Percentiles rank a stretch among this genome's conserved stretches.
These are phyloP conservation scores for Holothuria glaberrima DNA, from an alignment of 35 echinoderm and acorn worm species.

Conservation along the genomic window DNA sequence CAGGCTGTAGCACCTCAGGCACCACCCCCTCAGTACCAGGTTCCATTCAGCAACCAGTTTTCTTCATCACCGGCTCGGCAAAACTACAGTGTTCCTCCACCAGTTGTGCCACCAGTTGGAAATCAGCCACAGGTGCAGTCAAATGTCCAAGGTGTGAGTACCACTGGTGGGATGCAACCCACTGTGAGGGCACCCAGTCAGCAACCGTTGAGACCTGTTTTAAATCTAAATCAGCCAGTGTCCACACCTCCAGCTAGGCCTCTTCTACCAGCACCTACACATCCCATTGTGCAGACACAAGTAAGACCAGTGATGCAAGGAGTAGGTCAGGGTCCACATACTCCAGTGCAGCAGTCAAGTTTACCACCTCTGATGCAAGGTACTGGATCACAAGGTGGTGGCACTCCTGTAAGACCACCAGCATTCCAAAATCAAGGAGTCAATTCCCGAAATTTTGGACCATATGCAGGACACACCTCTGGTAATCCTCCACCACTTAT, in stretches of 20 bases:
- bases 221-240: neutral
- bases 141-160: slow-evolving; percentile 11
- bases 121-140: slow-evolving; percentile 21
- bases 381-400: neutral
- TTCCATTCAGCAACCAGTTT: slow-evolving; percentile 22
- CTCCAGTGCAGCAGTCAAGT: neutral
- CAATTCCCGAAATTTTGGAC: neutral
- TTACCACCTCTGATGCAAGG: neutral
- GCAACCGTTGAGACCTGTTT: neutral
- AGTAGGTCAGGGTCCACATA: neutral
- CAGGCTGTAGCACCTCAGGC: neutral
- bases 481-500: slow-evolving; percentile 36
- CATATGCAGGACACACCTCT: neutral
- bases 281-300: neutral
- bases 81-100: slow-evolving; percentile 30
- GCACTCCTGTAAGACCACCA: neutral
- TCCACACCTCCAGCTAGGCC: neutral
- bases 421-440: neutral
- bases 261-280: neutral
- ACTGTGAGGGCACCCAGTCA: neutral
- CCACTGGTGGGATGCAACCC: neutral
- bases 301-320: neutral
- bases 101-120: slow-evolving; percentile 2
- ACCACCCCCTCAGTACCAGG: neutral
- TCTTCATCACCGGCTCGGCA: neutral